Conservation (phyloP, 2,888 invertebrate species). For the Spisula subtruncata region DNA sequence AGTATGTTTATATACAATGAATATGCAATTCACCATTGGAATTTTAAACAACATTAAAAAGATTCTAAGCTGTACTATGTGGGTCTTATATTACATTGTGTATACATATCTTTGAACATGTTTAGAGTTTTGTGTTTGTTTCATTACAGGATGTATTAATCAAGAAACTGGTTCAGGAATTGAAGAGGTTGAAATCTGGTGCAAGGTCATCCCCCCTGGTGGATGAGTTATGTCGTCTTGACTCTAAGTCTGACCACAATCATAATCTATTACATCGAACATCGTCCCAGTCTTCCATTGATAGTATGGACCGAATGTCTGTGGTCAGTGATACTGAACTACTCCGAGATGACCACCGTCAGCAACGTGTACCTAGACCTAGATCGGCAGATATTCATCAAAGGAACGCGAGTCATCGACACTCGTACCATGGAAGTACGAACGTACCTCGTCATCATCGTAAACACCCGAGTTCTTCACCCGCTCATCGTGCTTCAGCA, state of each 20-base stretch:
- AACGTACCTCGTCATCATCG: conserved; percentile 58
- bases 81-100: neutral
- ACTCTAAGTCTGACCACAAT: conserved; percentile 79
- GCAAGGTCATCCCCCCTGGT: conserved; percentile 76
- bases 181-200: conserved; percentile 75
- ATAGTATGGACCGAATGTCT: conserved; percentile 68
- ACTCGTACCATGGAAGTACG: conserved; percentile 63
- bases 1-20: no score
- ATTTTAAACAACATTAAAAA: no score
- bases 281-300: conserved; percentile 76
- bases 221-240: conserved; percentile 78
- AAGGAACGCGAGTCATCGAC: conserved; percentile 57
- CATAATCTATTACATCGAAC: conserved; percentile 73
- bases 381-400: conserved; percentile 68
- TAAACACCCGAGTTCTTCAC: conserved; percentile 37
- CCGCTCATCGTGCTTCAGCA: conserved; percentile 22
- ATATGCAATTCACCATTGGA: neutral
- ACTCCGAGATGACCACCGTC: conserved; percentile 54
- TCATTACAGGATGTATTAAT: conserved; percentile 81
- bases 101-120: neutral
- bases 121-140: neutral
- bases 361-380: conserved; percentile 56
- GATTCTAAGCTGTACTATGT: no score
- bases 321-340: conserved; percentile 71
- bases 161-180: conserved; percentile 77